Percentiles rank a stretch among this genome's conserved stretches.
These are phyloP conservation scores for Caenorhabditis sinica DNA, from an alignment of 2,888 invertebrate genomes.

Conservation along the genomic window DNA sequence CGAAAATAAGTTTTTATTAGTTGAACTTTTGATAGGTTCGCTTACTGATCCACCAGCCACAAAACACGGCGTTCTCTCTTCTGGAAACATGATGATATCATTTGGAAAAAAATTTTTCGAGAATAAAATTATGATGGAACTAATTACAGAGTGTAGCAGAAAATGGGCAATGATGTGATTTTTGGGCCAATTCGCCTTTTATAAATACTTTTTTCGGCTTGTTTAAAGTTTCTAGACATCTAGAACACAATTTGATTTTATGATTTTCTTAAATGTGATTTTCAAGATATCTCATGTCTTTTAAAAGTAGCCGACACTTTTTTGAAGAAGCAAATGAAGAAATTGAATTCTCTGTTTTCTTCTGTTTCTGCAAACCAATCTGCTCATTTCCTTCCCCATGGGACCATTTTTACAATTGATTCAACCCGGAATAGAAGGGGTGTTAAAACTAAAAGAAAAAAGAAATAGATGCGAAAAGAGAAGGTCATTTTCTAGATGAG, in stretches of 20 bases:
- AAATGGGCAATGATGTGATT: conserved; percentile 23
- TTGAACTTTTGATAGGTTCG: conserved; percentile 13
- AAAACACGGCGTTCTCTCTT: conserved; percentile 15
- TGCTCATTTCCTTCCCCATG: background rate
- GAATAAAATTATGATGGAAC: conserved; percentile 21
- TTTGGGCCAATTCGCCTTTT: background rate
- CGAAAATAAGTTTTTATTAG: background rate
- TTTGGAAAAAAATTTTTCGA: background rate
- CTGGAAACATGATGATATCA: conserved; percentile 15
- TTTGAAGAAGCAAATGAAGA: background rate
- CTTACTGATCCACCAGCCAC: background rate
- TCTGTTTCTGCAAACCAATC: conserved; percentile 34
- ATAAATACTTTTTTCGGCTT: background rate
- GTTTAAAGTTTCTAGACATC: background rate
- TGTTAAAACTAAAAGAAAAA: conserved; percentile 34
- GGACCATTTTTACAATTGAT: conserved; percentile 39
- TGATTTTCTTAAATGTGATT: background rate
- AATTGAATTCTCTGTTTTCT: background rate
- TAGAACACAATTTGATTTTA: background rate
- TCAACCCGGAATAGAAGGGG: conserved; percentile 12
- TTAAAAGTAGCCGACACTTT: background rate
- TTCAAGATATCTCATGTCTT: background rate
- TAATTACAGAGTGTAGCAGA: background rate
- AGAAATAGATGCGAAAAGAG: conserved; percentile 19
- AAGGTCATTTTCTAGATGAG: conserved; percentile 31